phyloP scores from a whole-genome alignment of 2,888 invertebrate species.

The Mylabris sibirica region DNA sequence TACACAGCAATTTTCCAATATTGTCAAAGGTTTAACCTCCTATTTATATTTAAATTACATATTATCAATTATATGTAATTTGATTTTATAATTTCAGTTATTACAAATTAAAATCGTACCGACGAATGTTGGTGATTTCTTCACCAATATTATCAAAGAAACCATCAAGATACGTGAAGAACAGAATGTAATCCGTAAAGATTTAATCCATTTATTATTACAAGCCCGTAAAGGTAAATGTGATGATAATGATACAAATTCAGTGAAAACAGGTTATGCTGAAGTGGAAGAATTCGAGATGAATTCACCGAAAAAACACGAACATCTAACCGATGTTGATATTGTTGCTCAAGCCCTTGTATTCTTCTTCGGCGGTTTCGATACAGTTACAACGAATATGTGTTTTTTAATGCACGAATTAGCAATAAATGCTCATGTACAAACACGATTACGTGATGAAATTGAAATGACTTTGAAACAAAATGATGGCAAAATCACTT shows the following conservation, averaged over 20 bases:
- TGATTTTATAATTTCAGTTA: neutral
- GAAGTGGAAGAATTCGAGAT: slow-evolving; percentile 48
- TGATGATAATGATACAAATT: slow-evolving; percentile 8
- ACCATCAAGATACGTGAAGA: slow-evolving; percentile 44
- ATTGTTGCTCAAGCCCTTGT: slow-evolving; percentile 65
- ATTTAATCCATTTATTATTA: slow-evolving; percentile 59
- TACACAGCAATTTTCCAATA: neutral
- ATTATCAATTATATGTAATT: too few species aligned
- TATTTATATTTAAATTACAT: too few species aligned
- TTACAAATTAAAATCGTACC: slow-evolving; percentile 21
- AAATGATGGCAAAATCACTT: slow-evolving; percentile 58
- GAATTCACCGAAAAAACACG: slow-evolving; percentile 13
- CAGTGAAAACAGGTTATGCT: slow-evolving; percentile 34
- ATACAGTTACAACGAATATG: slow-evolving; percentile 59
- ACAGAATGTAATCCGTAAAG: slow-evolving; percentile 52
- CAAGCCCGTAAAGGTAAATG: slow-evolving; percentile 51
- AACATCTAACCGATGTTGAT: slow-evolving; percentile 59
- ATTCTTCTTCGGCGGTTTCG: slow-evolving; percentile 64
- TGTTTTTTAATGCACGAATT: slow-evolving; percentile 65
- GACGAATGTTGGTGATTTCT: slow-evolving; percentile 37
- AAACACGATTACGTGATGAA: slow-evolving; percentile 64
- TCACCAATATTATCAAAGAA: slow-evolving; percentile 43
- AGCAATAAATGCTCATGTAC: slow-evolving; percentile 66
- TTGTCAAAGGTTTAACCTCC: too few species aligned
- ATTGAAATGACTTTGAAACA: slow-evolving; percentile 31